Evolutionary conservation across 2,888 invertebrate genomes (phyloP).

Genomic region (Blomia tropicalis): DNA sequence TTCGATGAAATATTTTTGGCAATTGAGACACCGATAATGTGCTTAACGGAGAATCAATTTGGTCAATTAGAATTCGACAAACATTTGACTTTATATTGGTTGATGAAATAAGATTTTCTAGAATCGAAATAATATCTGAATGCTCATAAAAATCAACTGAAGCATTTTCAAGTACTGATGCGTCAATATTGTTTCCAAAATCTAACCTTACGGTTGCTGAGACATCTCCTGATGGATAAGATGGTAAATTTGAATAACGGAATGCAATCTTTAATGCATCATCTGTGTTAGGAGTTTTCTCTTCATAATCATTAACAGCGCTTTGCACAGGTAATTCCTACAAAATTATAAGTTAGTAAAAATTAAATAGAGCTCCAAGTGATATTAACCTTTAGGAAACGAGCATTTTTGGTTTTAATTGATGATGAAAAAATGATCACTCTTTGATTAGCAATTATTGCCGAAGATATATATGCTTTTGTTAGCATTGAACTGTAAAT

Average conservation of each 20-base stretch:
- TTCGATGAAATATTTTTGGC: constrained; percentile 10
- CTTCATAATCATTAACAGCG: neutral
- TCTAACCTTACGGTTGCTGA: neutral
- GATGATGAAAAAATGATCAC: constrained; percentile 9
- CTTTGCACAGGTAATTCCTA: neutral
- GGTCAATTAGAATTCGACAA: constrained; percentile 21
- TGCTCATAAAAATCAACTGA: constrained; percentile 18
- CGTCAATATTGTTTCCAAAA: constrained; percentile 7
- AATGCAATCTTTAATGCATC: constrained; percentile 17
- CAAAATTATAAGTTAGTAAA: neutral
- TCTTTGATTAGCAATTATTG: constrained; percentile 2
- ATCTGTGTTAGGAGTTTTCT: neutral
- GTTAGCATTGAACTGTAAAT: constrained; percentile 4
- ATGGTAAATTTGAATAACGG: constrained; percentile 13
- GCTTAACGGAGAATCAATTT: constrained; percentile 18
- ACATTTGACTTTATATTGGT: neutral
- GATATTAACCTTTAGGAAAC: constrained; percentile 18
- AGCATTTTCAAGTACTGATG: neutral
- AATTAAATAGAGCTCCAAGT: neutral
- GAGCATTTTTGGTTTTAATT: constrained; percentile 4
- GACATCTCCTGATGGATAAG: neutral
- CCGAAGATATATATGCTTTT: constrained; percentile 17
- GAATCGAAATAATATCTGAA: neutral
- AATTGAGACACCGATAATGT: neutral
- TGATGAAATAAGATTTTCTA: neutral